Base-by-base conservation (phyloP, 2,888 invertebrate genomes). In the Leuctra nigra region DNA sequence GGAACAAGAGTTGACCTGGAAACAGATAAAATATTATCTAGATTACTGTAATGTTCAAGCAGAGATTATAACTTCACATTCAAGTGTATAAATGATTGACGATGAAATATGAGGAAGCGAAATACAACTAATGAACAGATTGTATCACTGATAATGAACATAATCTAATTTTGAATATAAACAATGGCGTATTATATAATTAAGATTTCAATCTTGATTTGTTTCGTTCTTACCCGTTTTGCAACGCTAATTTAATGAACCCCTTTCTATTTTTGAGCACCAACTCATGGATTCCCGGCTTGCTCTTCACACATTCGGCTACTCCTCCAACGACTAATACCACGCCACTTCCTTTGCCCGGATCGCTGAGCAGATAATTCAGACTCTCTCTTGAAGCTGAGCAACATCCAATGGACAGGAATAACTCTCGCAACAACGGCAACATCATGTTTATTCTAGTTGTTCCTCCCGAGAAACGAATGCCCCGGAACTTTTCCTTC, bases 311-410 rank as follows among this genome's bases (percentile, higher is more conserved):
- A 0, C 91, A 86, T 70, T 97, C 96, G 6, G 87, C 83, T 0
- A 92, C 93, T 0, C 97, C 96, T 0, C 96, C 96, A 1, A 93
- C 84, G 54, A 93, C 81, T 38, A 97, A 73, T 1, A 86, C 81
- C 0, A 83, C 81, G 0, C 79, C 87, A 71, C 77, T 76, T 1
- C 85, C 84, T 29, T 67, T 69, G 0, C 67, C 67, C 1, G 73
- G 71, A 9, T 65, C 52, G 63, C 76, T 78, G 22, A 91, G 68
- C 20, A 85, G 68, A 66, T 83, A 74, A 41, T 83, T 71, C 46
- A 93, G 73, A 65, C 89, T 85, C 56, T 81, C 77, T 53, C 77
- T 77, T 0, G 84, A 82, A 0, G 86, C 80, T 0, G 86, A 77
- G 52, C 80, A 75, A 41, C 76, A 53, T 11, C 72, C 83, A 60